Evolutionary conservation across 2,888 invertebrate species (phyloP), one percentile per base, ranked within the genome.

Genomic region (Eledona agricola): DNA sequence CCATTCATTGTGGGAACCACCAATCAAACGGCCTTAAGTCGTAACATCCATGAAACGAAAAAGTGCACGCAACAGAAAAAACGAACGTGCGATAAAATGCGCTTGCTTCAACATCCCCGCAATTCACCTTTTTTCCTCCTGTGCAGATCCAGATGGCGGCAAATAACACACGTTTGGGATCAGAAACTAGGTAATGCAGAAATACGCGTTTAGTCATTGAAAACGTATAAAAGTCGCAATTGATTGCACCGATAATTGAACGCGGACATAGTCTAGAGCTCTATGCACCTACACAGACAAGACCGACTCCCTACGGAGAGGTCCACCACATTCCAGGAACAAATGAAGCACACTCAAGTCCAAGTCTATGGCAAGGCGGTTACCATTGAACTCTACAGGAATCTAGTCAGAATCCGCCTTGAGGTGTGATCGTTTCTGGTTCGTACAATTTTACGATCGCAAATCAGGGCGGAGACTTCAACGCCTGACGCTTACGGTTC

Each of bases 41-140:
- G n/a, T n/a, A n/a, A n/a, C n/a, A n/a, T n/a, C n/a, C n/a, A n/a
- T n/a, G n/a, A n/a, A n/a, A n/a, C n/a, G n/a, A n/a, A n/a, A n/a
- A n/a, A n/a, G n/a, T n/a, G n/a, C n/a, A n/a, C n/a, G n/a, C n/a
- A n/a, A n/a, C n/a, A n/a, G n/a, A n/a, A n/a, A n/a, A n/a, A n/a
- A n/a, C n/a, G n/a, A n/a, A n/a, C n/a, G n/a, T n/a, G n/a, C n/a
- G n/a, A n/a, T n/a, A n/a, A n/a, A n/a, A n/a, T n/a, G n/a, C n/a
- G n/a, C n/a, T 10, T 25, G 25, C 25, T 2, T 9, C 25, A 25
- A 25, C 25, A 25, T 10, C 25, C 25, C 9, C 6, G 11, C 25
- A 25, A 9, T 81, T 82, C 82, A 82, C 82, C 81, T 82, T 82
- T 81, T 81, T 81, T 81, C 81, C 81, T 82, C 81, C 82, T 82